phyloP scores from a whole-genome alignment of 92 coral and sea anemone species.

The Phymanthus crucifer region DNA sequence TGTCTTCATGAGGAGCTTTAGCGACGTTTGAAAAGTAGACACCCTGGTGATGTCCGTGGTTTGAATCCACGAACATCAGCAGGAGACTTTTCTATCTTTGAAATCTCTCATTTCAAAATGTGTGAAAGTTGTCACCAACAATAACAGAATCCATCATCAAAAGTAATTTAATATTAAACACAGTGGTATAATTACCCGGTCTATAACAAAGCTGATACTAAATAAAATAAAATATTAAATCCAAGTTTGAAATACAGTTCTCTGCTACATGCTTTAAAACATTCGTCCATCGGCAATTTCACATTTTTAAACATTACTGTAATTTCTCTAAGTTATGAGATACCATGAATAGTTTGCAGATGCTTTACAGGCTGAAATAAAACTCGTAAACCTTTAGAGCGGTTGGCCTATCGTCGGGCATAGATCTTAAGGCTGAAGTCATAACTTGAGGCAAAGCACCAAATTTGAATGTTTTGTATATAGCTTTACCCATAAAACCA shows the following conservation, averaged over 20 bases:
- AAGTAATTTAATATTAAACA: conserved; percentile 2
- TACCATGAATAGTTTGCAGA: conserved; percentile 2
- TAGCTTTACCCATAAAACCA: conserved; percentile 7
- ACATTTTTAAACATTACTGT: background rate
- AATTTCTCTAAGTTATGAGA: background rate
- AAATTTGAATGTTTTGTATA: background rate
- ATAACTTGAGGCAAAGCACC: conserved; percentile 8
- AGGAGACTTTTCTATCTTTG: conserved; percentile 1
- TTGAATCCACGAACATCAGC: conserved; percentile 8
- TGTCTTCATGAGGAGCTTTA: too few relatives aligned
- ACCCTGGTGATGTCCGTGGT: too few relatives aligned
- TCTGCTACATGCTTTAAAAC: background rate
- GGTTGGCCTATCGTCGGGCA: background rate
- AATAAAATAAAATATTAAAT: background rate
- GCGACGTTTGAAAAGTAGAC: too few relatives aligned
- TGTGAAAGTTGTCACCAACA: background rate
- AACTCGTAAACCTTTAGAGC: background rate
- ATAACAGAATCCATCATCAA: background rate
- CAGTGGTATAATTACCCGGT: conserved; percentile 1
- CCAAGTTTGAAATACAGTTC: background rate
- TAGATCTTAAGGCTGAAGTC: background rate
- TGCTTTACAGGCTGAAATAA: background rate
- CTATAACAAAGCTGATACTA: background rate
- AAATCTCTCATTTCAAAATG: conserved; percentile 4
- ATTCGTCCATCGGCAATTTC: conserved; percentile 2